Evolutionary conservation across 2,888 invertebrate species (phyloP), one percentile per base, ranked within the genome.

Genomic region (Agrenia bidenticulata): DNA sequence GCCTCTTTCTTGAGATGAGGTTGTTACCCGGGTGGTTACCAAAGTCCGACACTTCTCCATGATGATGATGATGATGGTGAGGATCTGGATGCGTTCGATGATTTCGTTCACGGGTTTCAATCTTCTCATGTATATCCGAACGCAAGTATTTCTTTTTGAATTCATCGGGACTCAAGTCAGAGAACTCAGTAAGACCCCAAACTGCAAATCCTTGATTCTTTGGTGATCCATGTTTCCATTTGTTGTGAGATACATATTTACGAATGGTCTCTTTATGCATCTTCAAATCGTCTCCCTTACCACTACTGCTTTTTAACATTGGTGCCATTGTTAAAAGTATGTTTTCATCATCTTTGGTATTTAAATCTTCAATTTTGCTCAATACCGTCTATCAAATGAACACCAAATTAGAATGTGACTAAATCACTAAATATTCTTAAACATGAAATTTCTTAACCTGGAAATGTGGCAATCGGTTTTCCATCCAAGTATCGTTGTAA

Each of bases 91-190:
- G 63, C 21, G 15, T 60, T 37, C 49, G 71, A 27, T 55, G 55
- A 57, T 19, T 27, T 32, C 45, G 49, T 56, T 69, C 69, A 13
- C 73, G 64, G 15, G 55, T 59, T 41, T 66, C 27, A 63, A 76
- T 74, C 41, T 70, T 63, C 15, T 53, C 17, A 1, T 73, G 59
- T 32, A 81, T 75, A 65, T 79, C 77, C 53, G 79, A 77, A 67
- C 79, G 73, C 62, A 84, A 76, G 66, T 84, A 83, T 19, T 81
- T 75, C 1, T 82, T 81, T 77, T 79, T 79, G 76, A 86, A 88
- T 78, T 88, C 87, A 7, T 82, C 79, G 72, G 83, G 82, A 5
- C 85, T 85, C 79, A 88, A 81, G 75, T 88, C 87, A 2, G 87
- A 85, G 69, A 85, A 84, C 61, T 81, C 81, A 1, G 85, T 88